phyloP scores from a whole-genome alignment of 2,888 invertebrate species.

The Melanotus villosus region DNA sequence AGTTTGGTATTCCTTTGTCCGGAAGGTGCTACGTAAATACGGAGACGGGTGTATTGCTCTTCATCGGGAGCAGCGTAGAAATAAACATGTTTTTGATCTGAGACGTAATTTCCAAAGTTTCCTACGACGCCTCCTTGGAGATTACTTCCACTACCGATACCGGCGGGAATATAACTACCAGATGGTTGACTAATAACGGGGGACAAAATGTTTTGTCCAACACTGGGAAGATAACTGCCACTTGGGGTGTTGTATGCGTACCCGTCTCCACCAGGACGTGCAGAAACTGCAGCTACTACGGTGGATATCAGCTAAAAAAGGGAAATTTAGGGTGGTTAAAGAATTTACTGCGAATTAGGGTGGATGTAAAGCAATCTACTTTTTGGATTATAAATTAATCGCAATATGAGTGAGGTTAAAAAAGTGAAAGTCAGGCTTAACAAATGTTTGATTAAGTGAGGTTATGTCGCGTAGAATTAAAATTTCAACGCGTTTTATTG shows the following conservation, averaged over 20 bases:
- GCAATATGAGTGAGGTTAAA: too few relatives aligned
- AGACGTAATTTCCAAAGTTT: conserved; percentile 16
- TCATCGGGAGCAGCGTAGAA: conserved; percentile 64
- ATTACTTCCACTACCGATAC: not conserved
- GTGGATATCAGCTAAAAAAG: too few relatives aligned
- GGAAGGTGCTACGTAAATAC: conserved; percentile 57
- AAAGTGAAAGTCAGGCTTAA: too few relatives aligned
- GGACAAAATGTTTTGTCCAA: not conserved
- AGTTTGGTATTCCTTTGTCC: conserved; percentile 67
- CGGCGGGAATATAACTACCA: conserved; percentile 48
- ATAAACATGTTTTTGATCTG: conserved; percentile 61
- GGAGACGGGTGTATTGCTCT: conserved; percentile 55
- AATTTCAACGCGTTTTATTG: too few relatives aligned
- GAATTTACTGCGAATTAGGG: too few relatives aligned
- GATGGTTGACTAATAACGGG: conserved; percentile 27
- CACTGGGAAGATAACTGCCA: conserved; percentile 25
- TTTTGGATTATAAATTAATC: too few relatives aligned
- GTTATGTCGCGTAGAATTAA: too few relatives aligned
- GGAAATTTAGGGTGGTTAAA: too few relatives aligned
- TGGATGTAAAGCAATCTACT: too few relatives aligned
- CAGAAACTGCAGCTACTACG: not conserved
- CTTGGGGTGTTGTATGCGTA: conserved; percentile 2
- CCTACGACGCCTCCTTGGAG: conserved; percentile 1
- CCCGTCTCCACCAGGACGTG: conserved; percentile 11
- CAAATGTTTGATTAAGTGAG: too few relatives aligned